Evolutionary conservation across 2,797 vertebrate species (phyloP), one percentile per base, ranked within the genome.

Genomic region (Rhinophrynus dorsalis): DNA sequence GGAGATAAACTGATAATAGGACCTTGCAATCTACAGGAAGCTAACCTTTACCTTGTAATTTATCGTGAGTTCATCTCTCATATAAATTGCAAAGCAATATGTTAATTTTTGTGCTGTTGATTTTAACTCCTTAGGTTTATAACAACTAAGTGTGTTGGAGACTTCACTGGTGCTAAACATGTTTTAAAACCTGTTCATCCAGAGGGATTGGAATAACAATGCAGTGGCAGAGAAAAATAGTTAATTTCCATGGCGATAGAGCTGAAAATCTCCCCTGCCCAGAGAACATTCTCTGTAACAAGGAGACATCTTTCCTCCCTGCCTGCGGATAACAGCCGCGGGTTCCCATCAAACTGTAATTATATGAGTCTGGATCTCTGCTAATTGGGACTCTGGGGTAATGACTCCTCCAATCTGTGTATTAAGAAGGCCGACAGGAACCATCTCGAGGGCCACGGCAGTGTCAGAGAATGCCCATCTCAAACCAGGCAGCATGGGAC

Each of bases 371-470:
- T 60, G 62, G 44, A 73, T 60, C 27, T 60, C 27, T 45, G 62
- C 55, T 73, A 73, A 73, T 73, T 73, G 62, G 55, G 62, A 60
- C 70, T 67, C 70, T 60, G 21, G 70, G 62, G 70, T 73, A 66
- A 73, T 60, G 55, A 66, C 60, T 65, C 48, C 62, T 73, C 55
- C 54, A 66, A 54, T 66, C 21, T 59, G 70, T 60, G 54, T 54
- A 73, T 60, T 73, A 73, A 45, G 35, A 67, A 62, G 62, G 35
- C 47, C 37, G 62, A 47, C 62, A 44, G 38, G 60, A 72, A 59
- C 52, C 33, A 58, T 72, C 42, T 65, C 40, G 33, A 40, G 60
- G 68, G 52, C 52, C 51, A 44, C 13, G n/a, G 35, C 54, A 20
- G 9, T 72, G 69, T 72, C 69, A 73, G 55, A 17, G 42, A 45